These are phyloP conservation scores for Dasypolia templi DNA, from an alignment of 2,888 invertebrate genomes.

Conservation along the genomic window DNA sequence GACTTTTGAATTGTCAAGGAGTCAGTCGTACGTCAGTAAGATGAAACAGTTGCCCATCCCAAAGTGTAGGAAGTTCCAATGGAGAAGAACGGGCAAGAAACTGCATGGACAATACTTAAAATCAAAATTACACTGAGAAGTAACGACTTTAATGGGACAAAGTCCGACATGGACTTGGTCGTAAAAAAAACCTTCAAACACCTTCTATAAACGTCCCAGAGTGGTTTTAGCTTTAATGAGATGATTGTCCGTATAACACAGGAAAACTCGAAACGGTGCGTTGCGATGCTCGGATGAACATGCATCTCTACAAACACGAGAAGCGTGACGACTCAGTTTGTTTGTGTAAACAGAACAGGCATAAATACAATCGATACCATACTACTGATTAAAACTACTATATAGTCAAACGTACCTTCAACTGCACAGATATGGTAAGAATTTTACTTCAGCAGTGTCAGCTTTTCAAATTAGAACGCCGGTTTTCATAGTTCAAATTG, in stretches of 20 bases:
- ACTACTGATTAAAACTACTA: conserved; percentile 18
- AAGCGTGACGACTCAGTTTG: conserved; percentile 22
- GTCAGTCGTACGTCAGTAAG: too few relatives aligned
- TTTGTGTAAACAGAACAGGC: conserved; percentile 16
- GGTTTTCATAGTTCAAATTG: neutral
- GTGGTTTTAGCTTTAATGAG: neutral
- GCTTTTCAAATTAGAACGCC: neutral
- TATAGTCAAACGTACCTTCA: neutral
- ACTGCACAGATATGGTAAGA: neutral
- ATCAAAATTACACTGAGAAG: neutral
- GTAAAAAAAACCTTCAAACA: neutral
- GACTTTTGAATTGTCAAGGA: too few relatives aligned
- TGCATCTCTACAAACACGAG: conserved; percentile 21
- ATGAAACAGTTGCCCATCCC: too few relatives aligned
- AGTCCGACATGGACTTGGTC: neutral
- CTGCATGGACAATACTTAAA: too few relatives aligned
- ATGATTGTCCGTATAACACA: neutral
- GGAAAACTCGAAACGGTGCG: neutral
- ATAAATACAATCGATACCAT: neutral
- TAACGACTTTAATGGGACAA: neutral
- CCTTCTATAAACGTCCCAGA: neutral
- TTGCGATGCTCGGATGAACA: conserved; percentile 18
- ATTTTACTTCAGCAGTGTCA: neutral
- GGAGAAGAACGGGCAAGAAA: too few relatives aligned
- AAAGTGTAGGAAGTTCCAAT: too few relatives aligned